Conservation (phyloP, 2,797 vertebrate species). For the Muscicapa striata region DNA sequence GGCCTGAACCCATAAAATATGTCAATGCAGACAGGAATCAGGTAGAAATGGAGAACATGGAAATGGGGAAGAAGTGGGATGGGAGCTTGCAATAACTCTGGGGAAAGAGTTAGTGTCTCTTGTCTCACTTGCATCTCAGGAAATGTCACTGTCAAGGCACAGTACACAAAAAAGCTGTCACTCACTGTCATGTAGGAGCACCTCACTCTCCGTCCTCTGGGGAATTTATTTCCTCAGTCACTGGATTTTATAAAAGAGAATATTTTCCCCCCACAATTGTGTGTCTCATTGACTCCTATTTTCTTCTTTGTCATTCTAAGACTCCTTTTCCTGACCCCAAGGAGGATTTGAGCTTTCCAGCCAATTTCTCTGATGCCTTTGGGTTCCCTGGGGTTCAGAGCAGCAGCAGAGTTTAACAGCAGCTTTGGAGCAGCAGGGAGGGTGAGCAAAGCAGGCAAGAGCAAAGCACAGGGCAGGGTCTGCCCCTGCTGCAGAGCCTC, state of each 20-base stretch:
- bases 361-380: background rate
- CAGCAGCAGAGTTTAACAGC: background rate
- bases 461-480: background rate
- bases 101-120: background rate
- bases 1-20: too few relatives aligned
- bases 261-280: background rate
- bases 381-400: background rate
- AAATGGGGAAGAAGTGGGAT: background rate
- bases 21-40: too few relatives aligned
- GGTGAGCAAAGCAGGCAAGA: background rate
- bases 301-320: constrained; percentile 35
- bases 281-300: constrained; percentile 26
- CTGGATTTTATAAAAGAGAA: background rate
- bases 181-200: background rate
- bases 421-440: background rate
- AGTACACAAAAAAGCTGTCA: constrained; percentile 2
- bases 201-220: constrained; percentile 1
- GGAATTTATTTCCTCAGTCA: constrained; percentile 5
- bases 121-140: background rate
- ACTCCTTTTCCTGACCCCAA: background rate
- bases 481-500: background rate
- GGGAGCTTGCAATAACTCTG: background rate
- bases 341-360: background rate
- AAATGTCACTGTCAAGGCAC: background rate
- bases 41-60: background rate